Base-by-base conservation (phyloP, 2,888 invertebrate genomes). In the Drosophila nigricruria region DNA sequence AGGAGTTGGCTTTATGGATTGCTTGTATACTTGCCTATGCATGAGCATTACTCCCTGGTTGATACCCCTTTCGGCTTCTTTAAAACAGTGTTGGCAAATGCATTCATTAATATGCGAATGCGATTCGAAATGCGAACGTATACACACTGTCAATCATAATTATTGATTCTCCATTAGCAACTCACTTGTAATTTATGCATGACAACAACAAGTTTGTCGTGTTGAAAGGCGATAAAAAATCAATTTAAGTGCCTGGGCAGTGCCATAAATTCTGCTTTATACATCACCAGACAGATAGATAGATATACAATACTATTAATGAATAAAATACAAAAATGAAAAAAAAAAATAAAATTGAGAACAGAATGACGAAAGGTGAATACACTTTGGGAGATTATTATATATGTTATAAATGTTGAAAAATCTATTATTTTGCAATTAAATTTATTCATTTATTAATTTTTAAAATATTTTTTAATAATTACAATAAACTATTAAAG, bases 171-270 rank as follows among this genome's bases (percentile, higher is more conserved):
- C 77, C 73, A 84, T 84, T 84, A 79, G 71, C 52, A 57, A 49
- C 56, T 58, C 36, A 25, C 38, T 70, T 53, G 66, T 87, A 76
- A 84, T 87, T 89, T 84, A 87, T 84, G 59, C 79, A 70, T 52
- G 54, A 27, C 64, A 61, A 23, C 62, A 68, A 50, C 34, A 56
- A 42, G 25, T 47, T 52, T 79, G 63, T 73, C 85, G 88, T 86
- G 85, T 73, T 83, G 83, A 85, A 86, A 85, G 77, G 81, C 87
- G 86, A 89, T 86, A 89, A 82, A 87, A 81, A 75, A 80, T 78
- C 83, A 74, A 88, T 82, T 85, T 79, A 88, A 85, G 75, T 77
- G 77, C 68, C 65, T n/a, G 40, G 69, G 43, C 82, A 70, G 42
- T 60, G 52, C 25, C 66, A 87, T 89, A 87, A 84, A 84, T 84